Percentiles rank a stretch among this genome's conserved stretches.
Evolutionary conservation across 2,113 vertebrate genomes (phyloP).

Genomic region (Mustelus asterias): DNA sequence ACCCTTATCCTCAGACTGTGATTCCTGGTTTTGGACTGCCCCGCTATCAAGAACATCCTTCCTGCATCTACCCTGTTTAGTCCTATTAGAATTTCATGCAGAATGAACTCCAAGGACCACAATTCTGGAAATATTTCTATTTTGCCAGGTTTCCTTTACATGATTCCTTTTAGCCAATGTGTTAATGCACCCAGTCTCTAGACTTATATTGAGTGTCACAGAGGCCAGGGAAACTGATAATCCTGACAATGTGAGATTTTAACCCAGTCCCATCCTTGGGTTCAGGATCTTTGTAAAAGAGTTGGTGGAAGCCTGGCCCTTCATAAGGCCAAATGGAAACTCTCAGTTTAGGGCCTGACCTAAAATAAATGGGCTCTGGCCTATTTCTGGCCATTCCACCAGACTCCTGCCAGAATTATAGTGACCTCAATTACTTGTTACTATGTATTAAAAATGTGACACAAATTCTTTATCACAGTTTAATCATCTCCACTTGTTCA

Average conservation of each 20-base stretch:
- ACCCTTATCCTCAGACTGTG: too few species aligned
- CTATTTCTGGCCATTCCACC: neutral
- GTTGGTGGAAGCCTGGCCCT: neutral
- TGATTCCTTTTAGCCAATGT: too few species aligned
- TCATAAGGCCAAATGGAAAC: neutral
- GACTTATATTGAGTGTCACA: neutral
- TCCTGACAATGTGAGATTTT: neutral
- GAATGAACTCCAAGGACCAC: neutral
- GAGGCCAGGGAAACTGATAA: neutral
- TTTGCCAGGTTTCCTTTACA: neutral
- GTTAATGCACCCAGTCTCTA: neutral
- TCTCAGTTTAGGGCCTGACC: neutral
- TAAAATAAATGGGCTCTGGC: neutral
- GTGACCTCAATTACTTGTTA: neutral
- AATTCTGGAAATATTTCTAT: neutral
- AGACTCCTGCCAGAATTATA: neutral
- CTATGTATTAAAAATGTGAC: neutral
- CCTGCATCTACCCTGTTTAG: too few species aligned
- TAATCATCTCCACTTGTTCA: conserved; percentile 8
- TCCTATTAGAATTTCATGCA: neutral
- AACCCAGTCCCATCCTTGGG: neutral
- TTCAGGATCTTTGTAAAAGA: neutral
- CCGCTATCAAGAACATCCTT: too few species aligned
- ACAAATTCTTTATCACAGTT: neutral
- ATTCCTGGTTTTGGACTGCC: too few species aligned